Evolutionary conservation across 2,797 vertebrate species (phyloP), one percentile per base, ranked within the genome.

Genomic region (Epinephelus coioides): DNA sequence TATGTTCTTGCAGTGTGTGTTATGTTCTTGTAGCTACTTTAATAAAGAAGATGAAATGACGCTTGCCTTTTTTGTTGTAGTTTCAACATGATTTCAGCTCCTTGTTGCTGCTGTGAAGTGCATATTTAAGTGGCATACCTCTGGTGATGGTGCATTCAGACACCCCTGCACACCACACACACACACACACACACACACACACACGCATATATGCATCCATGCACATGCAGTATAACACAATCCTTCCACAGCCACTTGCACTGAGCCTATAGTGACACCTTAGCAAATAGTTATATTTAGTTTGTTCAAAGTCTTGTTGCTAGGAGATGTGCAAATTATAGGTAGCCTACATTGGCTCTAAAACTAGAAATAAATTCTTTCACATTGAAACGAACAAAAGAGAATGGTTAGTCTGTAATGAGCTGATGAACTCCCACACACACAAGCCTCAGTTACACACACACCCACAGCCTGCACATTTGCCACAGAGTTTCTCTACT

Each of bases 291-390:
- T 88, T 95, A 94, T 94, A 95, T 95, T 93, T 95, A 93, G 91
- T 93, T 91, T 87, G 78, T 92, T 94, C 90, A 91, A 94, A 92
- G 88, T 92, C 91, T 87, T 91, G 94, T 95, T 95, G 95, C 93
- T 95, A 95, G 94, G 95, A 92, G 93, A 95, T 94, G 88, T 80
- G 88, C 88, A 92, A 94, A 94, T 94, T 91, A 91, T 92, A 92
- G 88, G 73, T 92, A 88, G 70, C 77, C 85, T 88, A 85, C 85
- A 91, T 86, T 70, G 85, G 79, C 77, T 86, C 69, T 81, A 90
- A 95, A 89, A 82, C 73, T 88, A 76, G 78, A 84, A 85, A 91
- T 84, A 82, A 76, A 93, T 93, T 90, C 69, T 82, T 87, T 75
- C 72, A 84, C 78, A 88, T 88, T 84, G 87, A 86, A 84, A 84